Percentiles rank a stretch among this genome's conserved stretches.
Conservation (phyloP, 2,113 vertebrate species). For the Gallinago undulata region DNA sequence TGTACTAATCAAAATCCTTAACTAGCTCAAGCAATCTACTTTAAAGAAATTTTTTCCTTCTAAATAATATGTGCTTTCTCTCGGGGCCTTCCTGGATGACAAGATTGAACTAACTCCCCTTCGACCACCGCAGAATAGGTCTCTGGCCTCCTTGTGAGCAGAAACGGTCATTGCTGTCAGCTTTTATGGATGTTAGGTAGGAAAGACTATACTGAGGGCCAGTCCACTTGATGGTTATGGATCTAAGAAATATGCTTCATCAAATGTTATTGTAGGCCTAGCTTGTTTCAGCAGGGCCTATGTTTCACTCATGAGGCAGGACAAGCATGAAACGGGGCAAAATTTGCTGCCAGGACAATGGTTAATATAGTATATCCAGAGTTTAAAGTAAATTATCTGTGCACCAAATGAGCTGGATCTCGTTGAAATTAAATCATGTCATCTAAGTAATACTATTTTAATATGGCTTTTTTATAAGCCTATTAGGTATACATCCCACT, state of each 20-base stretch:
- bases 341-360: not conserved
- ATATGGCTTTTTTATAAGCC: conserved; percentile 35
- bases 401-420: conserved; percentile 32
- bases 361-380: not conserved
- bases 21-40: not conserved
- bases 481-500: conserved; percentile 11
- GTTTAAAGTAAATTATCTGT: conserved; percentile 18
- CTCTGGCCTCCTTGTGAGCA: accelerated
- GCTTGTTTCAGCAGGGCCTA: not conserved
- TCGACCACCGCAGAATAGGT: not conserved
- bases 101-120: not conserved
- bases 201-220: not conserved
- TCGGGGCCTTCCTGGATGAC: not conserved
- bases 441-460: conserved; percentile 30
- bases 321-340: not conserved
- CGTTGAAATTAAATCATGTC: conserved; percentile 21
- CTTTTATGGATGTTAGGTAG: not conserved
- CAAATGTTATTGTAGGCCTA: not conserved
- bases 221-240: not conserved
- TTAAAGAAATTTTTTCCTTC: not conserved
- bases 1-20: not conserved
- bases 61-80: not conserved
- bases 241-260: not conserved
- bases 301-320: not conserved
- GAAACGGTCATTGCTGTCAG: not conserved